A percentile compares a stretch with the other conserved stretches of the same genome.
Conservation (phyloP, 2,113 vertebrate species). For the Pica pica region DNA sequence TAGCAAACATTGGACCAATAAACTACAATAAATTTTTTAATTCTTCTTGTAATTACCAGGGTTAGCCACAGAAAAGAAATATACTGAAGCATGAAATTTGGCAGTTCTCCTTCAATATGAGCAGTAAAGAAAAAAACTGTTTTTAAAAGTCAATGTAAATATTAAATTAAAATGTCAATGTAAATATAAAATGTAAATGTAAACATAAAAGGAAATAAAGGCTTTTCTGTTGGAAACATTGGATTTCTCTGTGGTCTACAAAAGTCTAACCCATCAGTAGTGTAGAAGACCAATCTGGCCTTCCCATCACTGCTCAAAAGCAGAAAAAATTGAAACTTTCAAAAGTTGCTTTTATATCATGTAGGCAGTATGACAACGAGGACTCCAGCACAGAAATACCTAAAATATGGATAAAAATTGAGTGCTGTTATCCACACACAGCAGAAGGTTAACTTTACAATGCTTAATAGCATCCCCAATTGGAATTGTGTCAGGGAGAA, state of each 20-base stretch:
- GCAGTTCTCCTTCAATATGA: background rate
- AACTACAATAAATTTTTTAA: background rate
- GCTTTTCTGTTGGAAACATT: background rate
- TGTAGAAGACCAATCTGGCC: background rate
- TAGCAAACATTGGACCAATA: background rate
- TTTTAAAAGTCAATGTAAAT: background rate
- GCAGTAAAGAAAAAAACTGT: background rate
- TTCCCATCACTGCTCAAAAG: background rate
- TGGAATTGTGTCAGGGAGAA: background rate
- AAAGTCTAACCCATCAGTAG: background rate
- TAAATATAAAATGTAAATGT: background rate
- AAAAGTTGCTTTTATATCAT: background rate
- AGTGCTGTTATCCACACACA: background rate
- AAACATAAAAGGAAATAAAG: background rate
- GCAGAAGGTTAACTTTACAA: slow-evolving; percentile 15
- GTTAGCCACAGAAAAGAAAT: background rate
- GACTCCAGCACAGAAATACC: background rate
- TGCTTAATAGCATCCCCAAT: background rate
- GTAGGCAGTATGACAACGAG: background rate
- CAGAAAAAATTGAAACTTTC: background rate
- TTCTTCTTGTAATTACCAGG: background rate
- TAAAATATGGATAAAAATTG: background rate
- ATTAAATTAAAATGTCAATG: background rate
- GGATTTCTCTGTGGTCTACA: background rate
- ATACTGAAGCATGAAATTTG: background rate